Evolutionary conservation across 2,797 vertebrate species (phyloP), one percentile per base, ranked within the genome.

Genomic region (Merluccius polli): DNA sequence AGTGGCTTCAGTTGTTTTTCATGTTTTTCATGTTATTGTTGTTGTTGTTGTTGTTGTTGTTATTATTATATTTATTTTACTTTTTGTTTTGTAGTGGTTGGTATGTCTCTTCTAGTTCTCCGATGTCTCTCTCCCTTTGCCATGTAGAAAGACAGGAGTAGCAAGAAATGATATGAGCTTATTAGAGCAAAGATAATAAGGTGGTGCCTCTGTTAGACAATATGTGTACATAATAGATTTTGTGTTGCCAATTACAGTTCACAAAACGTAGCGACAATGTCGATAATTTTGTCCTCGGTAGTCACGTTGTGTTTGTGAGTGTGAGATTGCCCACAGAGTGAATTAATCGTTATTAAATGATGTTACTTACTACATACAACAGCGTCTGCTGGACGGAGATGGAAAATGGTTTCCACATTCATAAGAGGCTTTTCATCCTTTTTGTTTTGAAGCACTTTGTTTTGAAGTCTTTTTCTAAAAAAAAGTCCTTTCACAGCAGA

Each of bases 1-100:
- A 98, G 96, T 87, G 67, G 91, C 70, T 79, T 84, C 73, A 48
- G 70, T 84, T 83, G 74, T 29, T 80, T 77, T 78, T 29, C 77
- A 59, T 36, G 35, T 41, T 21, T 65, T 18, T 8, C 44, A 9
- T 21, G 4, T 75, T 59, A 35, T 0, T 67, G 1, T 33, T 5
- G 65, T 12, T 21, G 3, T 75, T 44, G 33, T 0, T 67, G 1
- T 8, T 38, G 2, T 75, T 59, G 36, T 0, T 68, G 0, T 59
- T 59, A 65, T 65, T 27, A 65, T 12, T 12, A 59, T 10, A 59
- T 59, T 4, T 24, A 24, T 65, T 59, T 65, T 65, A 1, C 10
- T 11, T 63, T 63, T 10, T 63, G 24, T 63, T 24, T 24, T 16
- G 59, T 76, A n/a, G 41, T 65, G 29, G 3, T n/a, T 73, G 59